phyloP scores from a whole-genome alignment of 30 jellyfish, hydroid and myxozoan genomes.

The Aurelia aurita complex sp. Pacific region DNA sequence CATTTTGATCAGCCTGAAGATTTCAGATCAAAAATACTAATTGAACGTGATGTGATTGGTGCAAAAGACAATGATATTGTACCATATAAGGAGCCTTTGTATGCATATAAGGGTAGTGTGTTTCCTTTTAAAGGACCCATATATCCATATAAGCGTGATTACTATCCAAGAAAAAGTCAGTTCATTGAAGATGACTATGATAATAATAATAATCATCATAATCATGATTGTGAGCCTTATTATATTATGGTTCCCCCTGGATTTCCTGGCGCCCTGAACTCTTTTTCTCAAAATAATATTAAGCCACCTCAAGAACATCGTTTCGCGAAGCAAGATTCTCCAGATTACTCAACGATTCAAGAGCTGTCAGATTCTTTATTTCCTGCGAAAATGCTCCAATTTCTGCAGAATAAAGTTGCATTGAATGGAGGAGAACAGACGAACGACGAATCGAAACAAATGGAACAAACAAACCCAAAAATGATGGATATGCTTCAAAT shows the following conservation, averaged over 20 bases:
- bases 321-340: conserved; percentile 26
- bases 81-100: neutral
- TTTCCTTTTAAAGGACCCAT: conserved; percentile 9
- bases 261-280: conserved; percentile 2
- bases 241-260: conserved; percentile 39
- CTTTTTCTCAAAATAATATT: neutral
- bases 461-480: conserved; percentile 8
- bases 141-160: conserved; percentile 3
- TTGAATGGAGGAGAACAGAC: conserved; percentile 9
- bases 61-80: neutral
- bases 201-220: conserved; percentile 8
- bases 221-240: conserved; percentile 50
- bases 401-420: conserved; percentile 31
- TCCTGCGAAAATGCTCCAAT: conserved; percentile 64
- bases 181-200: conserved; percentile 38
- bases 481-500: conserved; percentile 55
- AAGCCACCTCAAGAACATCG: neutral
- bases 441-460: neutral
- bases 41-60: conserved; percentile 57
- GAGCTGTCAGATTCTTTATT: conserved; percentile 59
- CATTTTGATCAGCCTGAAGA: conserved; percentile 63
- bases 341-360: conserved; percentile 52
- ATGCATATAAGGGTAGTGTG: conserved; percentile 3
- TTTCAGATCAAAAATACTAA: conserved; percentile 36
- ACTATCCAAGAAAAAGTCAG: conserved; percentile 22